These are phyloP conservation scores for Pseudopipra pipra DNA, from an alignment of 2,113 vertebrate genomes.

Conservation along the genomic window DNA sequence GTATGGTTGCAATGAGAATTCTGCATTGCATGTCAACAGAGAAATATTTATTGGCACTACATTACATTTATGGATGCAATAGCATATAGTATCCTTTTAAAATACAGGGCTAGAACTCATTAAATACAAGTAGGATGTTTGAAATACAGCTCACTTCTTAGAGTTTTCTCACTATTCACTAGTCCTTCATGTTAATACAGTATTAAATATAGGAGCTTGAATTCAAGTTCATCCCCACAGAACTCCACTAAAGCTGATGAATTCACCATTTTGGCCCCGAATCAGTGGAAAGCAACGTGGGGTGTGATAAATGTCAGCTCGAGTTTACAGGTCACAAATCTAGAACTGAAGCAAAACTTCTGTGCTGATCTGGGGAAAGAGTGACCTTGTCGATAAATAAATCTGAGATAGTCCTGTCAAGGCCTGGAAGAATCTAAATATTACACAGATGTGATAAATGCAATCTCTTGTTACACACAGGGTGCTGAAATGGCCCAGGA, in stretches of 20 bases:
- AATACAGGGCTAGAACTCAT: slow-evolving; percentile 11
- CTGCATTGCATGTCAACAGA: background rate
- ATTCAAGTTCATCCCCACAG: background rate
- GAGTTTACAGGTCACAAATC: background rate
- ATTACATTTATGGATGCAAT: background rate
- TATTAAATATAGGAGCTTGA: background rate
- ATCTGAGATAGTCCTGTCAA: background rate
- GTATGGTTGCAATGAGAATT: background rate
- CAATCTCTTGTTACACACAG: background rate
- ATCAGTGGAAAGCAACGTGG: background rate
- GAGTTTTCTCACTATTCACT: background rate
- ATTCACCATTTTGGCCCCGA: background rate
- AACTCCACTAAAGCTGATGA: background rate
- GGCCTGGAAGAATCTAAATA: background rate
- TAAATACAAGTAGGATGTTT: background rate
- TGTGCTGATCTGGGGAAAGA: background rate
- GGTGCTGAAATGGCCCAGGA: background rate
- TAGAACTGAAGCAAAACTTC: background rate
- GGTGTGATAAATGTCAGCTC: background rate
- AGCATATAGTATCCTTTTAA: background rate
- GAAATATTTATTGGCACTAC: slow-evolving; percentile 29
- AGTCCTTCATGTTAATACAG: background rate
- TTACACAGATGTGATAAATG: background rate
- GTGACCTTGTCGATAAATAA: background rate
- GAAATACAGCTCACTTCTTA: background rate